Percentiles rank a stretch among this genome's conserved stretches.
These are phyloP conservation scores for Phoxinus phoxinus DNA, from an alignment of 2,113 vertebrate species.

Conservation along the genomic window DNA sequence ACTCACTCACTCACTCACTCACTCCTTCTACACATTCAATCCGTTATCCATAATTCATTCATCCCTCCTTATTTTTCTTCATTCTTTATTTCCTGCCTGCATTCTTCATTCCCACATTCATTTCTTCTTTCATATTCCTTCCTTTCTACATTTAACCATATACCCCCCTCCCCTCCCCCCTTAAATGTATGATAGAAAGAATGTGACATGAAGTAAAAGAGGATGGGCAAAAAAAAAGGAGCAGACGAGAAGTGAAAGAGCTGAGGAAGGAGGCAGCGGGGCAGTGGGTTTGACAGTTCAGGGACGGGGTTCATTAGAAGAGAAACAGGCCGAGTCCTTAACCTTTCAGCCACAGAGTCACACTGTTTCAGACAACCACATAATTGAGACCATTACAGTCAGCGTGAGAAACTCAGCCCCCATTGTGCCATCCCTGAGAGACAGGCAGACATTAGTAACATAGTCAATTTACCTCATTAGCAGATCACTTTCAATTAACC, in stretches of 20 bases:
- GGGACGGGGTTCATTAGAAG: conserved; percentile 48
- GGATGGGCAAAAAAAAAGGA: neutral
- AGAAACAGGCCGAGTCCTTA: conserved; percentile 45
- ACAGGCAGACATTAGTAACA: conserved; percentile 33
- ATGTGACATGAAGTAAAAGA: neutral
- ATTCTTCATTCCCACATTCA: neutral
- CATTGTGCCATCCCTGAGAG: conserved; percentile 37
- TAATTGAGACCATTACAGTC: conserved; percentile 56
- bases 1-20: neutral
- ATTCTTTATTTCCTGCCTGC: neutral
- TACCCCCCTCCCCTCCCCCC: neutral
- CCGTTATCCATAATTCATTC: neutral
- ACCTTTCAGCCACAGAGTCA: conserved; percentile 47
- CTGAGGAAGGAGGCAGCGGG: neutral
- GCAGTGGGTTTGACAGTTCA: neutral
- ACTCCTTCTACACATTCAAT: neutral
- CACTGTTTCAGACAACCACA: conserved; percentile 25
- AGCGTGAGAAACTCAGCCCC: conserved; percentile 6
- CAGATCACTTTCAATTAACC: conserved; percentile 44
- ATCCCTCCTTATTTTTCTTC: neutral
- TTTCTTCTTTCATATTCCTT: neutral
- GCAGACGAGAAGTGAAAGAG: neutral
- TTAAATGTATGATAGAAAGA: neutral
- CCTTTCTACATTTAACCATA: neutral
- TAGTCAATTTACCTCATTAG: conserved; percentile 45